These are phyloP conservation scores for Amphipoea oculea DNA, from an alignment of 2,888 invertebrate genomes.

Conservation along the genomic window DNA sequence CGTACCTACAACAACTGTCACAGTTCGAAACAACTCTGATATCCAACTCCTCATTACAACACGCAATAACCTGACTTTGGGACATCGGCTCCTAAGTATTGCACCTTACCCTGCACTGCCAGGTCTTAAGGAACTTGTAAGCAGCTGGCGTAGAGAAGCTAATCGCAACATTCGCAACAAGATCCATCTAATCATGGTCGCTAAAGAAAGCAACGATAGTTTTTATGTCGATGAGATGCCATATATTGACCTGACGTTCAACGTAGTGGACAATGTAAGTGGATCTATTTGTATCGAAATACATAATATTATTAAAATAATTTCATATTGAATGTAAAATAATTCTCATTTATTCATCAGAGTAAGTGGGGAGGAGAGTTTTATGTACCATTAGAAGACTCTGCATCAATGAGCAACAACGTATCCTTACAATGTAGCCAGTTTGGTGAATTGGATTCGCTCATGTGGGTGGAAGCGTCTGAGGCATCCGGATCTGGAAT, in stretches of 20 bases:
- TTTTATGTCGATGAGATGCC: conserved; percentile 46
- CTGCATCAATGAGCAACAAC: no score
- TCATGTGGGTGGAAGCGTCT: no score
- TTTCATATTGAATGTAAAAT: neutral
- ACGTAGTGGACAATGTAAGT: conserved; percentile 64
- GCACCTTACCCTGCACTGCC: conserved; percentile 63
- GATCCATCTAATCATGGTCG: conserved; percentile 61
- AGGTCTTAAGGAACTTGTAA: conserved; percentile 65
- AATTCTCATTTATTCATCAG: conserved; percentile 48
- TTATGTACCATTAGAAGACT: conserved; percentile 61
- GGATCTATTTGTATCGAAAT: neutral
- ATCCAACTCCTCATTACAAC: conserved; percentile 56
- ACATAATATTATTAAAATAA: neutral
- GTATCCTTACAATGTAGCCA: no score
- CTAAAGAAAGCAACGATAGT: conserved; percentile 39
- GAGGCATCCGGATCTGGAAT: conserved; percentile 66
- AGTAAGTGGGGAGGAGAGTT: conserved; percentile 70
- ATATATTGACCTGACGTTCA: conserved; percentile 59
- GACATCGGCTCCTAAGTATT: conserved; percentile 63
- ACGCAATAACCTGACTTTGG: conserved; percentile 44
- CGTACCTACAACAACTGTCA: conserved; percentile 54
- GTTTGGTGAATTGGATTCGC: no score
- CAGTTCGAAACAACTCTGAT: conserved; percentile 61
- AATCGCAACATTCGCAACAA: conserved; percentile 61
- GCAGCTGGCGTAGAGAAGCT: conserved; percentile 64